Evolutionary conservation across 2,888 invertebrate species (phyloP).

Genomic region (Drosophila setosimentum): DNA sequence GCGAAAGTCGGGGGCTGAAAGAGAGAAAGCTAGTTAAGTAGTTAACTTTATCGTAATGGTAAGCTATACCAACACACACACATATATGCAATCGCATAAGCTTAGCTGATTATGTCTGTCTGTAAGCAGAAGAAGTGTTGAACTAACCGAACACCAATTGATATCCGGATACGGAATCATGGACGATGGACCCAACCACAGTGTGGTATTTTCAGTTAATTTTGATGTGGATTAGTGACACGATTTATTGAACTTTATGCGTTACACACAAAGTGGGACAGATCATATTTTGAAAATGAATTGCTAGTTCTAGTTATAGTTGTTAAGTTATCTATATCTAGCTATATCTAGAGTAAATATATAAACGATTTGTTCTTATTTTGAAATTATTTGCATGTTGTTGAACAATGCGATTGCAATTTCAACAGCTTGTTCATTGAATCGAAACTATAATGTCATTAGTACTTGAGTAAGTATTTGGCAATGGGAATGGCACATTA

Average conservation of each 20-base stretch:
- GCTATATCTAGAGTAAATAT: too few relatives aligned
- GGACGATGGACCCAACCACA: slow-evolving; percentile 38
- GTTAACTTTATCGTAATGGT: neutral
- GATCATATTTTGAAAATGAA: neutral
- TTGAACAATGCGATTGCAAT: neutral
- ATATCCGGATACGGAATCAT: neutral
- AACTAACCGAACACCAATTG: neutral
- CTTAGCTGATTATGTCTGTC: neutral
- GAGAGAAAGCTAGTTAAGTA: neutral
- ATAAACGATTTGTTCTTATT: neutral
- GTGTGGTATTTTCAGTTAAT: slow-evolving; percentile 59
- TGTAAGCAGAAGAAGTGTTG: neutral
- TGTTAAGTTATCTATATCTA: neutral
- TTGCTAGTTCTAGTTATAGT: neutral
- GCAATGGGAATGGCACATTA: neutral
- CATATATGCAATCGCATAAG: too few relatives aligned
- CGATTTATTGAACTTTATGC: slow-evolving; percentile 56
- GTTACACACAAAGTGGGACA: too few relatives aligned
- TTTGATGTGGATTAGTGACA: slow-evolving; percentile 63
- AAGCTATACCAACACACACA: neutral
- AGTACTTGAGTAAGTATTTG: neutral
- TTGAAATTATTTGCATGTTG: neutral
- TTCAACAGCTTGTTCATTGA: neutral
- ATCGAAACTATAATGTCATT: neutral
- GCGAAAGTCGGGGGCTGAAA: too few relatives aligned